phyloP scores from a whole-genome alignment of 1,140 invertebrate genomes.

The Drosophila novamexicana region DNA sequence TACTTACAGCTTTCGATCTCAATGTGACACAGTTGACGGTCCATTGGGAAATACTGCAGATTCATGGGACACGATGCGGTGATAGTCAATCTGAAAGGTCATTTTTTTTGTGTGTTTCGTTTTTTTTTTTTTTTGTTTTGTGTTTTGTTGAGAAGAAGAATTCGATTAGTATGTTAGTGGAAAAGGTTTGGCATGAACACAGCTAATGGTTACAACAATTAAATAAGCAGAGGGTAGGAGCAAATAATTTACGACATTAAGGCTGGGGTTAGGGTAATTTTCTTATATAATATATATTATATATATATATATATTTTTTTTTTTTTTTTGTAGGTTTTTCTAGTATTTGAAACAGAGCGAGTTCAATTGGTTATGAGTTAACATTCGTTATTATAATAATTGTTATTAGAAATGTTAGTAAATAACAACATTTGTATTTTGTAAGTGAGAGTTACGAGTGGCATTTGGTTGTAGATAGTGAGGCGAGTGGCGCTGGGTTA shows the following conservation, averaged over 20 bases:
- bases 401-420: conserved; percentile 57
- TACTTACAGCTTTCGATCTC: conserved; percentile 99
- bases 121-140: conserved; percentile 36
- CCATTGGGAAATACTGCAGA: conserved; percentile 98
- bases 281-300: background rate
- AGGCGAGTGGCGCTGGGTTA: conserved; percentile 65
- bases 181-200: conserved; percentile 19
- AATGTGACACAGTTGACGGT: conserved; percentile 97
- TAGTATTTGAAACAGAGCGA: conserved; percentile 72
- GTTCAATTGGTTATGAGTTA: conserved; percentile 82
- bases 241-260: conserved; percentile 56
- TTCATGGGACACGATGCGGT: conserved; percentile 99
- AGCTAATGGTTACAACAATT: conserved; percentile 53
- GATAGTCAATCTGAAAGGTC: conserved; percentile 92
- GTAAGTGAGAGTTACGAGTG: conserved; percentile 77
- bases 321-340: conserved; percentile 1
- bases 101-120: conserved; percentile 19
- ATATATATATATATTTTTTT: background rate
- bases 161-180: conserved; percentile 52
- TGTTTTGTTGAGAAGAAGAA: conserved; percentile 43
- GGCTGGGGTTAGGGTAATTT: conserved; percentile 18
- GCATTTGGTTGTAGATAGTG: conserved; percentile 67
- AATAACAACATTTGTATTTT: conserved; percentile 40
- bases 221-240: conserved; percentile 37
- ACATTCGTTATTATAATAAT: conserved; percentile 57